A percentile compares a stretch with the other conserved stretches of the same genome.
Conservation (phyloP, 1,140 invertebrate species). For the Sipha flava region DNA sequence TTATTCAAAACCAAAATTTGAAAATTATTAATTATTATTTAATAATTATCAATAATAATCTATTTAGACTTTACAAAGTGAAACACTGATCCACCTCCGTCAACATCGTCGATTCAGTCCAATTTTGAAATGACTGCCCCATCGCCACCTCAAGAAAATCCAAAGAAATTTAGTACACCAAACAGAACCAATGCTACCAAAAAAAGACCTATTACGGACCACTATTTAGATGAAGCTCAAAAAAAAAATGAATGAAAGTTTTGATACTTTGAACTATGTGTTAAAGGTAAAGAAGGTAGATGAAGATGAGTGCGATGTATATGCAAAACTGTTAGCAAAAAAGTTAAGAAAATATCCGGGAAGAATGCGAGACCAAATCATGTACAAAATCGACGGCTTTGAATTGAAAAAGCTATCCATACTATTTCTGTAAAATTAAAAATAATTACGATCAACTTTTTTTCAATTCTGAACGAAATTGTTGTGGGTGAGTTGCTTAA, state of each 20-base stretch:
- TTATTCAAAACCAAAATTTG: too few relatives aligned
- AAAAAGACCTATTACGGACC: not conserved
- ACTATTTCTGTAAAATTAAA: too few relatives aligned
- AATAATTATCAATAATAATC: not conserved
- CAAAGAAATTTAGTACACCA: not conserved
- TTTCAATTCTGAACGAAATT: too few relatives aligned
- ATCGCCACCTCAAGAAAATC: not conserved
- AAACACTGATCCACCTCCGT: not conserved
- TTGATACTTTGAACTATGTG: not conserved
- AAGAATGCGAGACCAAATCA: slow-evolving; percentile 36
- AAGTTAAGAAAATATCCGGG: slow-evolving; percentile 39
- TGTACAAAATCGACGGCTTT: slow-evolving; percentile 36
- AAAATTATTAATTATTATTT: too few relatives aligned
- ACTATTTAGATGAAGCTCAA: not conserved
- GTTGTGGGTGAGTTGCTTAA: too few relatives aligned
- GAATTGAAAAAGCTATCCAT: too few relatives aligned
- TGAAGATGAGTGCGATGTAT: slow-evolving; percentile 15
- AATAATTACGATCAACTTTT: too few relatives aligned
- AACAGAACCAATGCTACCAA: not conserved
- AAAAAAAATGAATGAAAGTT: not conserved
- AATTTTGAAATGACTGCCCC: not conserved
- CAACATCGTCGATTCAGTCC: not conserved
- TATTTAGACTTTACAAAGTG: not conserved
- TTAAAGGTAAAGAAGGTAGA: slow-evolving; percentile 20
- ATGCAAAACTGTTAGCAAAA: slow-evolving; percentile 37